Evolutionary conservation across 2,888 invertebrate species (phyloP).

Genomic region (Panopea generosa): DNA sequence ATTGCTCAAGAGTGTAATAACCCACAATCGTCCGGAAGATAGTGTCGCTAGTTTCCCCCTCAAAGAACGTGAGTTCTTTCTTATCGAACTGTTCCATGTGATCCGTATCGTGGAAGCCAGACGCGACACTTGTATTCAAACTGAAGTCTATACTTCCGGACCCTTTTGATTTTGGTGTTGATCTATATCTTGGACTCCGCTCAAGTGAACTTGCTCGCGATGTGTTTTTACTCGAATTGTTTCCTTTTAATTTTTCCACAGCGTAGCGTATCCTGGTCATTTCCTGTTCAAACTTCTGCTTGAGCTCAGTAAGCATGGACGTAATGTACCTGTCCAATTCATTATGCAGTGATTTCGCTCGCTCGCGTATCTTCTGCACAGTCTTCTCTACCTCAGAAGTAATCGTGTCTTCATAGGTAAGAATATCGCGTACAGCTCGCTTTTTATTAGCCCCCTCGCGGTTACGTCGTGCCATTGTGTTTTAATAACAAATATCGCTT

Average conservation of each 20-base stretch:
- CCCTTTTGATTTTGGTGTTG: slow-evolving; percentile 42
- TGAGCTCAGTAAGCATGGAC: slow-evolving; percentile 39
- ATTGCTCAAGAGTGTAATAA: slow-evolving; percentile 42
- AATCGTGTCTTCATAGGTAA: slow-evolving; percentile 55
- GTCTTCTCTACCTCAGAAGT: slow-evolving; percentile 57
- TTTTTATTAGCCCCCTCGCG: slow-evolving; percentile 30
- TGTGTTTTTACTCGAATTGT: neutral
- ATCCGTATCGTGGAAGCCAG: slow-evolving; percentile 21
- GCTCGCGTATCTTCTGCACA: slow-evolving; percentile 55
- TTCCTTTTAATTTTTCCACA: slow-evolving; percentile 46
- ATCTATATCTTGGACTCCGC: slow-evolving; percentile 40
- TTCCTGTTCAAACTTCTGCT: slow-evolving; percentile 52
- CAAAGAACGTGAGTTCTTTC: slow-evolving; percentile 46
- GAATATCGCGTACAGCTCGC: slow-evolving; percentile 48
- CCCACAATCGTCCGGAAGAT: slow-evolving; percentile 47
- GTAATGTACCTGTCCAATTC: slow-evolving; percentile 52
- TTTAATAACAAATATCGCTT: too few relatives aligned
- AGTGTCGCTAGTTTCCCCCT: slow-evolving; percentile 54
- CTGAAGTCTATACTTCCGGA: slow-evolving; percentile 29
- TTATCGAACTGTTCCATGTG: slow-evolving; percentile 40
- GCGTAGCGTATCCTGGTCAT: slow-evolving; percentile 42
- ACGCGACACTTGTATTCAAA: slow-evolving; percentile 16
- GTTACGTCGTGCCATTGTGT: slow-evolving; percentile 7
- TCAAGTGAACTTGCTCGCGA: slow-evolving; percentile 38
- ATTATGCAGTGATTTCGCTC: slow-evolving; percentile 46